Evolutionary conservation across 2,113 vertebrate species (phyloP), one percentile per base, ranked within the genome.

Genomic region (Ranitomeya imitator): DNA sequence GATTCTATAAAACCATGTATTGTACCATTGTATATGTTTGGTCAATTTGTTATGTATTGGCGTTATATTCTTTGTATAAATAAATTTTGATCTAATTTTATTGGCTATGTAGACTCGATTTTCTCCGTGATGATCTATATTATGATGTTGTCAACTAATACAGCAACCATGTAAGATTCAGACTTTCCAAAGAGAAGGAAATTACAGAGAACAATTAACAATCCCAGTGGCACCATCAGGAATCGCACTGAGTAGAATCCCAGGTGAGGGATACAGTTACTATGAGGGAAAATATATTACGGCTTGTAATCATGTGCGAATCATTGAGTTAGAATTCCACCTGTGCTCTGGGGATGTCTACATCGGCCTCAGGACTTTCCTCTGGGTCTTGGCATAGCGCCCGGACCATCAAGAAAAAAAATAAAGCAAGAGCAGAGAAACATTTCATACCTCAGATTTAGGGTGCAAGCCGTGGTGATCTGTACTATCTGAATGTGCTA

Each of bases 301-400:
- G 26, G 14, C 61, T 51, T 21, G 9, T 55, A 86, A 90, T 90
- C 90, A 85, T 45, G 37, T 45, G 37, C 37, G 0, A 79, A 52
- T 83, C 90, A 76, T 79, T 71, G 0, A 7, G 86, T 57, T 7
- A 90, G 88, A 0, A 1, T 57, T 89, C 77, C 92, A 93, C 91
- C 93, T 93, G 91, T 92, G 90, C 86, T 0, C 89, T 69, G n/a
- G 90, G 93, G 90, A 91, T 90, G 89, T 79, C 90, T 93, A 91
- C 78, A 91, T 85, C 7, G 71, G 91, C 21, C 57, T 82, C 51
- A 86, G 91, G 89, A 54, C 90, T 93, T 93, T 92, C 92, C 92
- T 92, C 19, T 90, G 91, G 89, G 90, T 74, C 88, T 86, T 92
- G 93, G 93, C 92, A 91, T 87, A 57, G 51, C 86, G 92, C 93